Evolutionary conservation across 1,140 invertebrate species (phyloP), one percentile per base, ranked within the genome.

Genomic region (Bilobella aurantiaca): DNA sequence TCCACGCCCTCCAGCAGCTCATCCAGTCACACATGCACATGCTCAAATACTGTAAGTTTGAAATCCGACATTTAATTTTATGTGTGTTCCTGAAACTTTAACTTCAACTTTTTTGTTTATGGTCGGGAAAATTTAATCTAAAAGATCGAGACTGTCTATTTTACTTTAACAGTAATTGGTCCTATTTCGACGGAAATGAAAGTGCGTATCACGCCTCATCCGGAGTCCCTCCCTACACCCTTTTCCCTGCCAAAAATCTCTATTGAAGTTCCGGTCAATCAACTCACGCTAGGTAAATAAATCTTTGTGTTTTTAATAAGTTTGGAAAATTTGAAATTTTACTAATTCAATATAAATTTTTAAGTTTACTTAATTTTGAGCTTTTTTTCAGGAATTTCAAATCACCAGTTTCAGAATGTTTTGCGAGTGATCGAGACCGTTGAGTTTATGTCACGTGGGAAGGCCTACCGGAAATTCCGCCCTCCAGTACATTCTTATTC

Each of bases 141-240:
- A n/a, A n/a, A n/a, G n/a, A n/a, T n/a, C n/a, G n/a, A n/a, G n/a
- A n/a, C n/a, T n/a, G n/a, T n/a, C n/a, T n/a, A n/a, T n/a, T n/a
- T n/a, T n/a, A n/a, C n/a, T n/a, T n/a, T n/a, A n/a, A n/a, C 76
- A 96, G 92, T 96, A 66, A 75, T 98, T 74, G 91, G 90, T 49
- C 95, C 95, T 62, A 94, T 98, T 69, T 90, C 88, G 64, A 88
- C 91, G 18, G 86, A 86, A 64, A 88, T 91, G 14, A 88, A 93
- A 76, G 79, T 98, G 28, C 85, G 86, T 76, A 78, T 98, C 25
- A 94, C 96, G 79, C 91, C 91, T 37, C 95, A 95, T 75, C 95
- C 95, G 0, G 93, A 97, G 79, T 3, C 57, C 12, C 12, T 29
- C 30, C 2, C 8, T 23, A 12, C 57, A 3, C 2, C 57, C 12